These are phyloP conservation scores for Lacerta viridis DNA, from an alignment of 2,797 vertebrate genomes.

Conservation along the genomic window DNA sequence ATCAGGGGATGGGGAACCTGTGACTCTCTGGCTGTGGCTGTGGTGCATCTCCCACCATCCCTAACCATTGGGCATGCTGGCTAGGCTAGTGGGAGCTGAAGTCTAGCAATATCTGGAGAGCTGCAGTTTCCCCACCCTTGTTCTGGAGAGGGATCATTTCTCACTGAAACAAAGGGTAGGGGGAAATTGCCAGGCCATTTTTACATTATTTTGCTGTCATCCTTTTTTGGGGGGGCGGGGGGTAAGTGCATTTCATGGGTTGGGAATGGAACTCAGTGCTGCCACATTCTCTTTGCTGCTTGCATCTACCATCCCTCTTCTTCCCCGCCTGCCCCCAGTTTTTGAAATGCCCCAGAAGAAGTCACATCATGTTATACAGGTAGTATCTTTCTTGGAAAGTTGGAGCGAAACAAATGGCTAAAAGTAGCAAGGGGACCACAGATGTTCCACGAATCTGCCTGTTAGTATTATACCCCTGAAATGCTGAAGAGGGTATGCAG, in stretches of 20 bases:
- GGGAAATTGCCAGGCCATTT: neutral
- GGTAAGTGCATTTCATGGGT: neutral
- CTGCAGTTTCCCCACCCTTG: no score
- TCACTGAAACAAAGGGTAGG: neutral
- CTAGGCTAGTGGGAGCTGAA: no score
- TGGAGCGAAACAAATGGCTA: neutral
- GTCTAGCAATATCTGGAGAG: no score
- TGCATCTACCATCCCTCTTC: neutral
- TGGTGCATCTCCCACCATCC: no score
- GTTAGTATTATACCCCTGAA: neutral
- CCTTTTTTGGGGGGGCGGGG: neutral
- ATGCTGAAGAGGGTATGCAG: neutral
- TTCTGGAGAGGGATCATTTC: neutral
- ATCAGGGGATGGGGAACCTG: no score
- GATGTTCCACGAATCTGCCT: neutral
- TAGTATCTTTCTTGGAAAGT: neutral
- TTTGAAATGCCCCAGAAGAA: neutral
- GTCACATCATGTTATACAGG: neutral
- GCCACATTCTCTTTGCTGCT: neutral
- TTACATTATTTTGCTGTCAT: neutral
- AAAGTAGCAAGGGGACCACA: neutral
- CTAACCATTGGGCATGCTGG: no score
- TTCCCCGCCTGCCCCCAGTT: no score
- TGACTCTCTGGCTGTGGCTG: no score
- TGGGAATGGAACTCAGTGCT: neutral